These are phyloP conservation scores for Mandrillus leucophaeus DNA, from an alignment of 2,113 vertebrate species.

Conservation along the genomic window DNA sequence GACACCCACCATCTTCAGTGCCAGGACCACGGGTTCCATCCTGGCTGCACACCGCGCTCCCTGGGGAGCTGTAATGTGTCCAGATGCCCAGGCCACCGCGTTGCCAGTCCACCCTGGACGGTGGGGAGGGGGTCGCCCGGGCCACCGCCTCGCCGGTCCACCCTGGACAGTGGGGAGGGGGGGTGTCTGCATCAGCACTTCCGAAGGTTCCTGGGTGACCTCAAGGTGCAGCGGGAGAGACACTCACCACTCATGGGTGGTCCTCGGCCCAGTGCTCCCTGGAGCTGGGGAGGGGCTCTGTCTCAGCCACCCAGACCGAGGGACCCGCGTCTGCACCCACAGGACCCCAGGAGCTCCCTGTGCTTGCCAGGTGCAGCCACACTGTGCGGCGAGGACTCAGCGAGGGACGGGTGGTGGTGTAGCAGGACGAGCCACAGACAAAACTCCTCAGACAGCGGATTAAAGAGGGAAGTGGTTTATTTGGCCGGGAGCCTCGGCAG, in stretches of 20 bases:
- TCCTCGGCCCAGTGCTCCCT: rapidly evolving
- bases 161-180: background rate
- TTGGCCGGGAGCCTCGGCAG: no score
- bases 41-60: background rate
- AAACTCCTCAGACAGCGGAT: no score
- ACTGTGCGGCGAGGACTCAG: rapidly evolving
- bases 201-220: background rate
- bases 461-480: no score
- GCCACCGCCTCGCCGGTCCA: no score
- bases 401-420: no score
- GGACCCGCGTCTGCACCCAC: background rate
- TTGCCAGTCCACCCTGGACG: no score
- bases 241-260: background rate
- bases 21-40: background rate
- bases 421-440: no score
- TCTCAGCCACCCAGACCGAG: background rate
- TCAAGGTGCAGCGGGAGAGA: background rate
- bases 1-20: background rate
- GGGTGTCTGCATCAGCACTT: background rate
- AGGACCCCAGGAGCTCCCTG: no score
- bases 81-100: no score
- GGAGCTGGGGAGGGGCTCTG: background rate
- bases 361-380: background rate
- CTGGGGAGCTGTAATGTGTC: background rate
- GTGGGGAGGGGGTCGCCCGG: background rate